Conservation (phyloP, 2,888 invertebrate genomes). For the Diadegma fenestrale region DNA sequence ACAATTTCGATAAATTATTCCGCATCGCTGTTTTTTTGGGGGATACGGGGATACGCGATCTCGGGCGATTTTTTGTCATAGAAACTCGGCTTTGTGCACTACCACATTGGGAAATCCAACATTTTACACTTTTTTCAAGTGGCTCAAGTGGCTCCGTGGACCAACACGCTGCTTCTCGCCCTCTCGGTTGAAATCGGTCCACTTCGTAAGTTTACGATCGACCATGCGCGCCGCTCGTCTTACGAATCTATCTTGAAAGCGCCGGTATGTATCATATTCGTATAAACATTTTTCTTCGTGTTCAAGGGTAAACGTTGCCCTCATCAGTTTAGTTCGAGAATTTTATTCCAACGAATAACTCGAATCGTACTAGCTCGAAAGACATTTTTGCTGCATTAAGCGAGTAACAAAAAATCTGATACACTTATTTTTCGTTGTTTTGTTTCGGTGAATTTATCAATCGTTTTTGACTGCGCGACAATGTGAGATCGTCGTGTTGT, state of each 20-base stretch:
- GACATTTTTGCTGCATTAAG: background rate
- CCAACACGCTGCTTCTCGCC: background rate
- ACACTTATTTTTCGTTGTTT: background rate
- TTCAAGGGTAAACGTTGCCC: background rate
- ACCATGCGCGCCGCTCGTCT: conserved; percentile 23
- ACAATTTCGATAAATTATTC: background rate
- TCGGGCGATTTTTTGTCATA: background rate
- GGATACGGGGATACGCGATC: too few relatives aligned
- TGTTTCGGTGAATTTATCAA: background rate
- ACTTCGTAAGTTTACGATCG: conserved; percentile 11
- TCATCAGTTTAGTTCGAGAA: background rate
- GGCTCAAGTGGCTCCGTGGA: conserved; percentile 24
- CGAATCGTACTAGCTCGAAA: background rate
- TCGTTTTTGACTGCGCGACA: background rate
- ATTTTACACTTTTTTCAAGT: conserved; percentile 12
- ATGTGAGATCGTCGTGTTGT: conserved; percentile 5
- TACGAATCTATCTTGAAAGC: background rate
- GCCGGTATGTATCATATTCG: conserved; percentile 30
- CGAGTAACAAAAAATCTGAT: background rate
- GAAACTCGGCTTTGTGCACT: background rate
- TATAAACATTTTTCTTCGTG: conserved; percentile 23
- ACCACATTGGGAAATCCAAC: conserved; percentile 8
- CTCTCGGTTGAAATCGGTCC: conserved; percentile 6
- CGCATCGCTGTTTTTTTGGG: background rate
- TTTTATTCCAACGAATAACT: background rate